Evolutionary conservation across 2,113 vertebrate genomes (phyloP).

Genomic region (Urocitellus parryii): DNA sequence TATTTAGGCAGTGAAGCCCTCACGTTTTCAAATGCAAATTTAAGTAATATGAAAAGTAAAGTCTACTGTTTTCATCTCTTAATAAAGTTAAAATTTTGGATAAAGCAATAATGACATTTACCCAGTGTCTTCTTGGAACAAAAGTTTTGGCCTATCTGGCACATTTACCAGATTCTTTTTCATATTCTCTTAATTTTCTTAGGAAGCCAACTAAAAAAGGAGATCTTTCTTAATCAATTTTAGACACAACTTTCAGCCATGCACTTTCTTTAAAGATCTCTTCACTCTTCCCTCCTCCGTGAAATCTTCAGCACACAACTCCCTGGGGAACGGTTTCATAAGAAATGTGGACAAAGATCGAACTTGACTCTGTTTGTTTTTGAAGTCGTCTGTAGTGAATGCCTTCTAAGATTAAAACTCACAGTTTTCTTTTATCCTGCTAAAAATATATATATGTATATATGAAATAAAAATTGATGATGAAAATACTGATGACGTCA

Average conservation of each 20-base stretch:
- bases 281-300: too few species aligned
- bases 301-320: neutral
- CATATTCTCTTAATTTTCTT: neutral
- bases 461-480: neutral
- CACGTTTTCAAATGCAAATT: slow-evolving; percentile 45
- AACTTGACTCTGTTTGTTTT: neutral
- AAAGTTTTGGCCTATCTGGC: neutral
- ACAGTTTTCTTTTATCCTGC: neutral
- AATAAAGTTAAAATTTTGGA: slow-evolving; percentile 38
- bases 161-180: neutral
- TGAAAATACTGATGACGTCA: slow-evolving; percentile 1
- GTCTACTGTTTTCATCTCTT: neutral
- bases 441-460: neutral
- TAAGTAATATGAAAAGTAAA: slow-evolving; percentile 33
- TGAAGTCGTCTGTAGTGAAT: neutral
- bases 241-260: neutral
- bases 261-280: neutral
- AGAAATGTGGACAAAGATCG: neutral
- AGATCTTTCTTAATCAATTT: neutral
- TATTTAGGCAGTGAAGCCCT: slow-evolving; percentile 36
- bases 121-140: neutral
- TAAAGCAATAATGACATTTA: neutral
- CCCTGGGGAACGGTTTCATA: neutral
- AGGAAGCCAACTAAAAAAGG: neutral
- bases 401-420: neutral